Evolutionary conservation across 2,797 vertebrate genomes (phyloP), one percentile per base, ranked within the genome.

Genomic region (Gambusia yucatana): DNA sequence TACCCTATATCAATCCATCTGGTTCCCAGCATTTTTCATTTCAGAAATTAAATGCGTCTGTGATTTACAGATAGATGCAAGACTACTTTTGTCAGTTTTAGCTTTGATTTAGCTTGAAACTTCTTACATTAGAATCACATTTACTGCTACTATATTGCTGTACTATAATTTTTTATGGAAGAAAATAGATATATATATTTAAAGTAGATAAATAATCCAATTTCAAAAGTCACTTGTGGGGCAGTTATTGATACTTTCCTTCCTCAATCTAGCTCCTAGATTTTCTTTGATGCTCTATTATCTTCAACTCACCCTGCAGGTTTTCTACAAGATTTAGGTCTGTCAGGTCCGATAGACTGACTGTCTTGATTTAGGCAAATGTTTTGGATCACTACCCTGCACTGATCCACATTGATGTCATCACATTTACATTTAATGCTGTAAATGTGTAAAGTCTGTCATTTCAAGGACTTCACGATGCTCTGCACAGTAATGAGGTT

Each of bases 31-130:
- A 7, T 59, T 3, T 9, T 77, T 17, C 30, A 20, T 39, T 69
- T 61, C 75, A 33, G 73, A 77, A 81, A 28, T 30, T 79, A 77
- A 11, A 9, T 11, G 46, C n/a, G 75, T 57, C 41, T 74, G 43
- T 67, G 13, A 48, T 3, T 69, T 0, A 30, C 78, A 36, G 9
- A 11, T 47, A n/a, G 20, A 41, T 13, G 7, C 20, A 25, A 67
- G 36, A 2, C 20, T 39, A 41, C 36, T 67, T 67, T 67, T 25
- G 43, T 22, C 7, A 17, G 0, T 70, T 63, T 59, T 50, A 25
- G 39, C 76, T 30, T 39, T 30, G 57, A 77, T n/a, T 57, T 77
- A 30, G 9, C 33, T 44, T 1, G 0, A 25, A 59, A 47, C n/a
- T 72, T 22, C 61, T 57, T 63, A 4, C 25, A 28, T 25, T 36